These are phyloP conservation scores for Herminia tarsipennalis DNA, from an alignment of 2,888 invertebrate genomes.

Conservation along the genomic window DNA sequence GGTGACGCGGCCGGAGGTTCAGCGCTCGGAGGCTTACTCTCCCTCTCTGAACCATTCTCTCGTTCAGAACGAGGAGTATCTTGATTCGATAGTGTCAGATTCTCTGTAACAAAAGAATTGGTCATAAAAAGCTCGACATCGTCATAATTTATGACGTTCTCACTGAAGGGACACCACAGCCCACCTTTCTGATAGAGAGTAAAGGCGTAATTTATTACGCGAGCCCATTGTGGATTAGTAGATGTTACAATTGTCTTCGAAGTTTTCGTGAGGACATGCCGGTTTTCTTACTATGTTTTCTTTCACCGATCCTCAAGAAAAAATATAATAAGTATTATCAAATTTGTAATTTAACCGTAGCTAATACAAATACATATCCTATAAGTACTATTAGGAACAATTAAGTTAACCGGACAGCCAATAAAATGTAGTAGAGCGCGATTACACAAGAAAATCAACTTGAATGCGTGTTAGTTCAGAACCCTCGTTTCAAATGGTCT, in stretches of 20 bases:
- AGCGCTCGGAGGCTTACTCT: slow-evolving; percentile 78
- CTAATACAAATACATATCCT: slow-evolving; percentile 20
- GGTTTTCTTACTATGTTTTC: no score
- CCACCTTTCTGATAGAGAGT: no score
- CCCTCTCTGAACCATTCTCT: slow-evolving; percentile 79
- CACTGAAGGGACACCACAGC: no score
- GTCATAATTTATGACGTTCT: no score
- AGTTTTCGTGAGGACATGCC: no score
- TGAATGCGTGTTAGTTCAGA: slow-evolving; percentile 79
- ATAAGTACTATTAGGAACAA: slow-evolving; percentile 38
- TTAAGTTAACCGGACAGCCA: slow-evolving; percentile 60
- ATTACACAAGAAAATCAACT: slow-evolving; percentile 79
- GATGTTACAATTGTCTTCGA: no score
- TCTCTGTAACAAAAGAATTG: slow-evolving; percentile 59
- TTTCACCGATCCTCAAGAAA: no score
- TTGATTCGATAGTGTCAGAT: slow-evolving; percentile 66
- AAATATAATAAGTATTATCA: no score
- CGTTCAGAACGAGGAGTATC: slow-evolving; percentile 72
- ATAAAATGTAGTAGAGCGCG: slow-evolving; percentile 69
- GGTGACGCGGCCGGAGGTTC: slow-evolving; percentile 77
- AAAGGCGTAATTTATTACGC: no score
- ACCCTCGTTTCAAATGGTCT: slow-evolving; percentile 83
- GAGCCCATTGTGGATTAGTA: no score
- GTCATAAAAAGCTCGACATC: slow-evolving; percentile 26
- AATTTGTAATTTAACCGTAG: no score